These are phyloP conservation scores for Caenorhabditis plicata DNA, from an alignment of 2,888 invertebrate species.

Conservation along the genomic window DNA sequence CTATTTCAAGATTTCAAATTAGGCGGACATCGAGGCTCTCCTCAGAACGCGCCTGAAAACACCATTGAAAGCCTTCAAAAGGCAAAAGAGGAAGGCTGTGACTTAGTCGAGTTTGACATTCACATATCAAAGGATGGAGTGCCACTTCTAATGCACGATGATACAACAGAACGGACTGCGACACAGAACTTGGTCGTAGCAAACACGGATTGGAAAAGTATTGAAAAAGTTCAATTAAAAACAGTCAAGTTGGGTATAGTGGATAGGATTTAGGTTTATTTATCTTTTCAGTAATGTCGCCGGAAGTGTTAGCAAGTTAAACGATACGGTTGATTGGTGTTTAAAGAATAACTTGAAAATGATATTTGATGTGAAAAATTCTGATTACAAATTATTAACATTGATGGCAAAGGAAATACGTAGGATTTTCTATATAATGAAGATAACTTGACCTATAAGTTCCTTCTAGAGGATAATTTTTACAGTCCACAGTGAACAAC, in stretches of 20 bases:
- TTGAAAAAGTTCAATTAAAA: conserved; percentile 18
- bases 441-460: too few relatives aligned
- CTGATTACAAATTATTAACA: conserved; percentile 21
- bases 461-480: too few relatives aligned
- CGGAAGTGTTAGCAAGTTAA: conserved; percentile 73
- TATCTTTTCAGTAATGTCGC: conserved; percentile 11
- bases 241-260: conserved; percentile 15
- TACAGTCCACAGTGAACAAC: too few relatives aligned
- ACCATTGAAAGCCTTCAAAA: conserved; percentile 24
- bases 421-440: too few relatives aligned
- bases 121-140: conserved; percentile 36
- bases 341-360: conserved; percentile 73
- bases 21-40: conserved; percentile 48
- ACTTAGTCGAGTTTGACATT: conserved; percentile 45
- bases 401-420: conserved; percentile 19
- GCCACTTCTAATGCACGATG: conserved; percentile 41
- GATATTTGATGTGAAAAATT: conserved; percentile 78
- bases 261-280: too few relatives aligned
- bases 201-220: conserved; percentile 11
- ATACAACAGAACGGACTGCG: conserved; percentile 27
- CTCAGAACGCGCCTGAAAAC: conserved; percentile 37
- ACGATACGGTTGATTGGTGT: conserved; percentile 75
- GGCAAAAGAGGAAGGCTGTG: conserved; percentile 33
- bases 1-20: conserved; percentile 35
- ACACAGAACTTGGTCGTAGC: conserved; percentile 3